Evolutionary conservation across 37 sponge, comb jelly and placozoan genomes (phyloP).

Genomic region (Tethya wilhelma): DNA sequence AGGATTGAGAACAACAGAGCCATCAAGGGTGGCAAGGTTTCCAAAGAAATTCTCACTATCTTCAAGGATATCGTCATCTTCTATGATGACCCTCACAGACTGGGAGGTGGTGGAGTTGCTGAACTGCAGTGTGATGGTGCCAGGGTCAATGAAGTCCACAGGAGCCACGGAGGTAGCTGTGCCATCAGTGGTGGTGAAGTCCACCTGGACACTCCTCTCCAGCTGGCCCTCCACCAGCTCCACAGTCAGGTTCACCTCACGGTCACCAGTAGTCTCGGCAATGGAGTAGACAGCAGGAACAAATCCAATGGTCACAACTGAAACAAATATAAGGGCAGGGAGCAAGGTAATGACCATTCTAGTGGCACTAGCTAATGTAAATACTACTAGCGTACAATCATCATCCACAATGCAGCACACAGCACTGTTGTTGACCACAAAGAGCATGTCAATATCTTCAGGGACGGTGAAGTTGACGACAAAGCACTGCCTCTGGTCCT

Average conservation of each 20-base stretch:
- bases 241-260: not conserved
- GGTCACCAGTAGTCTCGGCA: slow-evolving; percentile 14
- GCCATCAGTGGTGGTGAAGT: slow-evolving; percentile 32
- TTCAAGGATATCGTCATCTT: slow-evolving; percentile 22
- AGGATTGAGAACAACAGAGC: not conserved
- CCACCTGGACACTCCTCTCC: slow-evolving; percentile 4
- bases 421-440: not conserved
- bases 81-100: not conserved
- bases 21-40: not conserved
- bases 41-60: slow-evolving; percentile 7
- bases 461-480: not conserved
- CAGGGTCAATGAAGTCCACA: not conserved
- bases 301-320: slow-evolving; percentile 35
- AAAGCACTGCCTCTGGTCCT: slow-evolving; percentile 21
- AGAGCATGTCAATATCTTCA: not conserved
- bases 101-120: not conserved
- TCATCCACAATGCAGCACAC: slow-evolving; percentile 36
- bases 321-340: not conserved
- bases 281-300: not conserved
- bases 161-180: slow-evolving; percentile 32
- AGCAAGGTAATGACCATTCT: not conserved
- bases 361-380: not conserved
- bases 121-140: slow-evolving; percentile 8
- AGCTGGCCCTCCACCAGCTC: slow-evolving; percentile 18
- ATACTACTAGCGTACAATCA: slow-evolving; percentile 26